Conservation (phyloP, 2,797 vertebrate genomes). For the Cossypha dichroa region DNA sequence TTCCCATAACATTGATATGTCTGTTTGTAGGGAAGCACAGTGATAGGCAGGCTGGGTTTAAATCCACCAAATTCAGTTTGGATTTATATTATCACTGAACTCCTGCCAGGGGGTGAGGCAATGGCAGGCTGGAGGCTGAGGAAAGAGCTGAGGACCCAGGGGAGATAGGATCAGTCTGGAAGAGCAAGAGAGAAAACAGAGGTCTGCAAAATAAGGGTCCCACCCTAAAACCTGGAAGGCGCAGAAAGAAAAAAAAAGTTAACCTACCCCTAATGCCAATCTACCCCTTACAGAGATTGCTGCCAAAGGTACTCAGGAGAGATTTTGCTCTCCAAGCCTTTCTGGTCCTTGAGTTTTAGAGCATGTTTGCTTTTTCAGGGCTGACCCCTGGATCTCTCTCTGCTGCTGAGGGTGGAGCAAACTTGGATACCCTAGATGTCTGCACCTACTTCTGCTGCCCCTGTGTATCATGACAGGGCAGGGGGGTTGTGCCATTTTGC, state of each 20-base stretch:
- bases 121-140: background rate
- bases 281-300: background rate
- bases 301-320: background rate
- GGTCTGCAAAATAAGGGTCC: background rate
- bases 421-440: background rate
- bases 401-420: background rate
- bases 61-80: background rate
- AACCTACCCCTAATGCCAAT: background rate
- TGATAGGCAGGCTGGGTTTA: background rate
- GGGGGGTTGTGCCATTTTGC: background rate
- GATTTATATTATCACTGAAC: background rate
- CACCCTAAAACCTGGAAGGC: background rate
- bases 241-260: background rate
- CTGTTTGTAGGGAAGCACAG: background rate
- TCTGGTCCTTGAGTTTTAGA: background rate
- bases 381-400: background rate
- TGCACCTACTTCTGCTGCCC: background rate
- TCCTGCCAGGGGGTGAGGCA: background rate
- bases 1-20: background rate
- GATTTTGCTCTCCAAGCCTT: background rate
- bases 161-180: background rate
- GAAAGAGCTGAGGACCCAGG: background rate
- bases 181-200: background rate
- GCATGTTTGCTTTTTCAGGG: background rate
- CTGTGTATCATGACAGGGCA: background rate